Evolutionary conservation across 2,113 vertebrate genomes (phyloP), one percentile per base, ranked within the genome.

Genomic region (Rutilus rutilus): DNA sequence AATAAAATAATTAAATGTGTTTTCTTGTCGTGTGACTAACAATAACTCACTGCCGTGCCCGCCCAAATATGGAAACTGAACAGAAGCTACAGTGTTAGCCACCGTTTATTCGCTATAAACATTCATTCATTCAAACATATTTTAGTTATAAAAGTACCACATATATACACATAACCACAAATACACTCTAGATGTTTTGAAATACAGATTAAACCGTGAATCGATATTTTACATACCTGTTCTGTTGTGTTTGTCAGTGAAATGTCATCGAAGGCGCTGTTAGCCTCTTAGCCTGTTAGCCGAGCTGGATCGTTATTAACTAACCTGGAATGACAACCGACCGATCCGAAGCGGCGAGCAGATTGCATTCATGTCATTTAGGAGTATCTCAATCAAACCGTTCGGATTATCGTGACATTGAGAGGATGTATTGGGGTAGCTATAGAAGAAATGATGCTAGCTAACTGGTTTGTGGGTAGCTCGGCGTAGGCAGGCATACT

Each of bases 201-300:
- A 67, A 54, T n/a, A 2, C 6, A 15, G 2, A 23, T 7, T 57
- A 85, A 33, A 21, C 6, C 36, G 47, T 15, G 17, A 67, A 50
- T 17, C 6, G 9, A 10, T 33, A 73, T 67, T 76, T 27, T 45
- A 90, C 93, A 90, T 91, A 94, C 94, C 94, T 92, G 77, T 90
- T 86, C 39, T 82, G 81, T 86, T 39, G 87, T 85, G 25, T 84
- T 86, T 86, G 47, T 86, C 90, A 85, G 76, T 87, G 78, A 88
- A 86, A 91, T 69, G 86, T 90, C 92, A 94, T 91, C 90, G 85
- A 79, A 90, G 88, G 85, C 80, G 88, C 39, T 82, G 67, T 82
- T 87, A 86, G 75, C 75, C 15, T 15, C 74, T 67, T 76, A 78
- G 83, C 85, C 75, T 86, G 84, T 87, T 84, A 85, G 78, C 65